These are phyloP conservation scores for Platycheirus rosarum DNA, from an alignment of 2,888 invertebrate genomes.

Conservation along the genomic window DNA sequence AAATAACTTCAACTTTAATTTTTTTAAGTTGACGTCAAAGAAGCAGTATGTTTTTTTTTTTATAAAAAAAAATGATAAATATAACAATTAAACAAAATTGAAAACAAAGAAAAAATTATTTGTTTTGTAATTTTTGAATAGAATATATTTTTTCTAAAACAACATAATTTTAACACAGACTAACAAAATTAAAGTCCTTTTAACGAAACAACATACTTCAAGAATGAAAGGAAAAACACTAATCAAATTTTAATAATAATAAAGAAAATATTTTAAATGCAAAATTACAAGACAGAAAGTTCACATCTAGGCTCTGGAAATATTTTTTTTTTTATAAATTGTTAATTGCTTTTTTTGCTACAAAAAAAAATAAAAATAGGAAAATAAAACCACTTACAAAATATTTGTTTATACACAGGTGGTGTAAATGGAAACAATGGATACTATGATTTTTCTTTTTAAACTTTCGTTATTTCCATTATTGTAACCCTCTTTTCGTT, in stretches of 20 bases:
- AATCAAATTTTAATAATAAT: slow-evolving; percentile 51
- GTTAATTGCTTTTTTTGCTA: slow-evolving; percentile 43
- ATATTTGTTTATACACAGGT: slow-evolving; percentile 44
- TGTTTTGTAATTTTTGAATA: slow-evolving; percentile 13
- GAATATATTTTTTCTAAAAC: slow-evolving; percentile 46
- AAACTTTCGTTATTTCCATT: slow-evolving; percentile 17
- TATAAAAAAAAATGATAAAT: slow-evolving; percentile 7
- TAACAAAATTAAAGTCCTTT: slow-evolving; percentile 63
- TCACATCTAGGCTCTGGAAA: slow-evolving; percentile 71
- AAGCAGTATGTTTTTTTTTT: slow-evolving; percentile 16
- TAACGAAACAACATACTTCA: slow-evolving; percentile 54
- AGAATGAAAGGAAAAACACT: slow-evolving; percentile 40
- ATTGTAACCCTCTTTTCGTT: slow-evolving; percentile 44
- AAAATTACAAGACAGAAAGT: slow-evolving; percentile 49
- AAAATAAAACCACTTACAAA: slow-evolving; percentile 68
- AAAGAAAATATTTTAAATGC: slow-evolving; percentile 55
- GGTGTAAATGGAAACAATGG: slow-evolving; percentile 57
- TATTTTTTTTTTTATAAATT: slow-evolving; percentile 42
- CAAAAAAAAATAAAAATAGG: slow-evolving; percentile 47
- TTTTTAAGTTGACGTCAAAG: too few relatives aligned
- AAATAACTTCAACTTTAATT: slow-evolving; percentile 26
- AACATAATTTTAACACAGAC: slow-evolving; percentile 59
- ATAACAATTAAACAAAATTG: slow-evolving; percentile 53
- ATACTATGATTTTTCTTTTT: slow-evolving; percentile 27
- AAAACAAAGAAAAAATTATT: slow-evolving; percentile 43